A percentile compares a stretch with the other conserved stretches of the same genome.
Conservation (phyloP, 2,113 vertebrate species). For the Upupa epops region DNA sequence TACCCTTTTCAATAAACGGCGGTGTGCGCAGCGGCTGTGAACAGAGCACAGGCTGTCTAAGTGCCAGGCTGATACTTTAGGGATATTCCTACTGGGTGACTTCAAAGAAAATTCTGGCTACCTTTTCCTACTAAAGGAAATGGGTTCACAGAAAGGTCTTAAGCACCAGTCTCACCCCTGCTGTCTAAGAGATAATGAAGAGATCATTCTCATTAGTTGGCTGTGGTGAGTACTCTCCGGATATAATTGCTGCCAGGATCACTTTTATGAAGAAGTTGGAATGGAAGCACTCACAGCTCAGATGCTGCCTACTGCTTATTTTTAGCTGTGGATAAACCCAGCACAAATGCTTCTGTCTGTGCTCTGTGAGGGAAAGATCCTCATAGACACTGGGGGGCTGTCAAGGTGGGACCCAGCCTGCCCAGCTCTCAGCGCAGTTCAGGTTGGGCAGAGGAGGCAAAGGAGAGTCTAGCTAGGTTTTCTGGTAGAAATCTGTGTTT, state of each 20-base stretch:
- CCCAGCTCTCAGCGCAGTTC: background rate
- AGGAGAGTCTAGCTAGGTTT: background rate
- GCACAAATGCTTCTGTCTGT: background rate
- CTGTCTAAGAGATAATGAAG: background rate
- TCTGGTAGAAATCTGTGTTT: background rate
- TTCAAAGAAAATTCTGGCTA: background rate
- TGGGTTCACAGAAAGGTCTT: accelerated
- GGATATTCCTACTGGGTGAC: background rate
- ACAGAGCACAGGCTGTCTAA: background rate
- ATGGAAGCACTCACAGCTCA: background rate
- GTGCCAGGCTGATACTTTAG: background rate
- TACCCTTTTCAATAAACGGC: accelerated
- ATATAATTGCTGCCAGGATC: background rate
- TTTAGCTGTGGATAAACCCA: background rate
- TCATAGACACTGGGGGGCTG: background rate
- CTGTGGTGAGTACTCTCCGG: background rate
- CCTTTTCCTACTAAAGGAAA: background rate
- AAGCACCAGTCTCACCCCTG: background rate
- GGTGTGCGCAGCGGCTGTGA: background rate
- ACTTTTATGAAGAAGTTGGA: background rate
- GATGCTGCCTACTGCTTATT: background rate
- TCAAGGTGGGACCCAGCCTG: background rate
- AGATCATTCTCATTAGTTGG: background rate
- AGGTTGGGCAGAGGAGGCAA: background rate
- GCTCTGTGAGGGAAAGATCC: background rate